Percentiles rank a stretch among this genome's conserved stretches.
Conservation (phyloP, 1,140 invertebrate species). For the Dendroctonus valens region DNA sequence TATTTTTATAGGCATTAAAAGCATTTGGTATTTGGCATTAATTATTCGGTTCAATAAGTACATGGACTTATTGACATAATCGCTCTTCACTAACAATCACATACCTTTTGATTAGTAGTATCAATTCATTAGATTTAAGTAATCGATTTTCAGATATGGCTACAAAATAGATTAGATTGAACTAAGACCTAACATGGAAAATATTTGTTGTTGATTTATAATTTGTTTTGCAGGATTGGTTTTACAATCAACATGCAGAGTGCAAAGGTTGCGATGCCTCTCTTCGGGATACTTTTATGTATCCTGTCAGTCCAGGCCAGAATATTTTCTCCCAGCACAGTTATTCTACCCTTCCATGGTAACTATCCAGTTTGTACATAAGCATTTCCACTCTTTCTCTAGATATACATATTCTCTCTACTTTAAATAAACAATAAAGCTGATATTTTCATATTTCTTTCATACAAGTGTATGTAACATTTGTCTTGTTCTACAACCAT, state of each 20-base stretch:
- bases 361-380: neutral
- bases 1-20: too few species aligned
- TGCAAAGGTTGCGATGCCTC: slow-evolving; percentile 35
- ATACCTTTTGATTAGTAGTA: too few species aligned
- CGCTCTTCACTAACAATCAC: too few species aligned
- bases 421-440: slow-evolving; percentile 7
- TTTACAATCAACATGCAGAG: slow-evolving; percentile 30
- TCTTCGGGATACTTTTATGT: slow-evolving; percentile 38
- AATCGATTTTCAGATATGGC: too few species aligned
- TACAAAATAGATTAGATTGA: neutral
- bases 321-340: slow-evolving; percentile 27
- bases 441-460: neutral
- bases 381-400: too few species aligned
- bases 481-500: slow-evolving; percentile 33
- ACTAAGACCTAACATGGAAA: neutral
- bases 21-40: too few species aligned
- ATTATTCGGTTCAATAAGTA: too few species aligned
- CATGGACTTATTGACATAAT: too few species aligned
- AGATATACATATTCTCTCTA: neutral
- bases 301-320: slow-evolving; percentile 38
- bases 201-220: too few species aligned
- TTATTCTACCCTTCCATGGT: slow-evolving; percentile 23
- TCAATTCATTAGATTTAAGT: too few species aligned
- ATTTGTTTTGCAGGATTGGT: slow-evolving; percentile 8
- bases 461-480: neutral